phyloP scores from a whole-genome alignment of 2,113 vertebrate genomes.

The Oostethus manadensis region DNA sequence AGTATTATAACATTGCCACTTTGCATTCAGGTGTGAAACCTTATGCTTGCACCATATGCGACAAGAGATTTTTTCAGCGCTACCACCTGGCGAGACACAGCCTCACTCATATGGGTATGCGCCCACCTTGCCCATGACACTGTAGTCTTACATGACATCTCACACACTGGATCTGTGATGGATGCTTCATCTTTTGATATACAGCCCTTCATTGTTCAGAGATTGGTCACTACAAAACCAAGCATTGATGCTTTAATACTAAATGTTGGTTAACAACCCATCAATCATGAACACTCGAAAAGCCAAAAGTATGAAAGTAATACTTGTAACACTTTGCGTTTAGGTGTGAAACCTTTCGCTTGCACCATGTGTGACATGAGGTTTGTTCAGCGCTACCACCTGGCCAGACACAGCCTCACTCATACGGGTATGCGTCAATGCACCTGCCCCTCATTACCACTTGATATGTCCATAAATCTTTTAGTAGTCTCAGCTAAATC shows the following conservation, averaged over 20 bases:
- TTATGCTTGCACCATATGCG: constrained; percentile 87
- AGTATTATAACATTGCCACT: constrained; percentile 61
- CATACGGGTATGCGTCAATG: constrained; percentile 72
- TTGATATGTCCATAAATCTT: not conserved
- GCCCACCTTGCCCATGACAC: constrained; percentile 20
- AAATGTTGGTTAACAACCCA: constrained; percentile 63
- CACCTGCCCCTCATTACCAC: constrained; percentile 35
- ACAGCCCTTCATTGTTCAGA: constrained; percentile 7
- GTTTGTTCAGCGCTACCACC: constrained; percentile 77
- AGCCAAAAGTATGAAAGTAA: constrained; percentile 49
- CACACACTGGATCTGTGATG: not conserved
- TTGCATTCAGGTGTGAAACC: constrained; percentile 86
- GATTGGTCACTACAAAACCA: not conserved
- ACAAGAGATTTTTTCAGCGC: constrained; percentile 95
- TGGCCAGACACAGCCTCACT: constrained; percentile 77
- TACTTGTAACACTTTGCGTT: constrained; percentile 64
- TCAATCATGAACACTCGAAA: constrained; percentile 50
- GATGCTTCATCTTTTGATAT: not conserved
- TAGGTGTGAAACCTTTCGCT: constrained; percentile 77
- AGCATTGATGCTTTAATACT: not conserved
- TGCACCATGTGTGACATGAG: constrained; percentile 77
- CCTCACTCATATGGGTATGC: constrained; percentile 90
- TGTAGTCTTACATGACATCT: constrained; percentile 4
- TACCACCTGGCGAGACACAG: constrained; percentile 92
- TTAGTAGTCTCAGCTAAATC: not conserved